These are phyloP conservation scores for Plotosus lineatus DNA, from an alignment of 2,113 vertebrate species.

Conservation along the genomic window DNA sequence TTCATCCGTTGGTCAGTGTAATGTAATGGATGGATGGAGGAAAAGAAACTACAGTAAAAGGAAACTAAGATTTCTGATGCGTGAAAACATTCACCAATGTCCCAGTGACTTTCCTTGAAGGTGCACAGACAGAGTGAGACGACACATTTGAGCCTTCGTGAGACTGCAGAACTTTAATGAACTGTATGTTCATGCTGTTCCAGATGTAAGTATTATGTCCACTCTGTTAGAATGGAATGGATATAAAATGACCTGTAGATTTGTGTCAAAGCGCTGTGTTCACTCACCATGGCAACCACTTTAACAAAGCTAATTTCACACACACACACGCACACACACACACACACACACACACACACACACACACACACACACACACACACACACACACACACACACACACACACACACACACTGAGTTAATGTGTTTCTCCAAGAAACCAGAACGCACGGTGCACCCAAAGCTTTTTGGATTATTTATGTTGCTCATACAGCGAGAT, in stretches of 20 bases:
- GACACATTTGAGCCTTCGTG: neutral
- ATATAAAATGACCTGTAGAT: neutral
- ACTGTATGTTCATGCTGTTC: neutral
- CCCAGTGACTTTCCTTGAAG: too few relatives aligned
- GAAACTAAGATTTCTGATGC: neutral
- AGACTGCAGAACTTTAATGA: neutral
- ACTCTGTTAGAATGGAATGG: neutral
- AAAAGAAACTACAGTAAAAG: neutral
- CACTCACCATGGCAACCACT: neutral
- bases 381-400: fast-evolving
- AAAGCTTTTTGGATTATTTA: neutral
- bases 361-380: fast-evolving
- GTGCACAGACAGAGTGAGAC: too few relatives aligned
- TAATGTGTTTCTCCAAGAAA: neutral
- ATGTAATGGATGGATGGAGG: too few relatives aligned
- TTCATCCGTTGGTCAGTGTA: too few relatives aligned
- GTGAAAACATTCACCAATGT: neutral
- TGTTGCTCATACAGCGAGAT: neutral
- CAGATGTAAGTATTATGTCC: neutral
- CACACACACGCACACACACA: too few relatives aligned
- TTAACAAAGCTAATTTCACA: neutral
- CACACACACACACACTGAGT: neutral
- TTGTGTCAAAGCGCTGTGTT: neutral
- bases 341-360: fast-evolving
- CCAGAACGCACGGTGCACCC: neutral